Percentiles rank a stretch among this genome's conserved stretches.
Conservation (phyloP, 1,140 invertebrate species). For the Atopsyche davidsoni region DNA sequence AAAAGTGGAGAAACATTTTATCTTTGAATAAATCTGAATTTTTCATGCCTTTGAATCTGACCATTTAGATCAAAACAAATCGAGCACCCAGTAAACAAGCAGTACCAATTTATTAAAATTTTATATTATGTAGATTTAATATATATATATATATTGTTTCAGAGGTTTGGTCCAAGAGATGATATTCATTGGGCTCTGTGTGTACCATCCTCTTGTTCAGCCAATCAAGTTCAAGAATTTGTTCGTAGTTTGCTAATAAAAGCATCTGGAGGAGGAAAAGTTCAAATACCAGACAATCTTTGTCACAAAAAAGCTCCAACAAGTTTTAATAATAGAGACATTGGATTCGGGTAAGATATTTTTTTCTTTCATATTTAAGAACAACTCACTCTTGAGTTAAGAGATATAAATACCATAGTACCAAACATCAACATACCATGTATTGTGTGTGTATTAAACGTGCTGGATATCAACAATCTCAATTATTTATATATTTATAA, state of each 20-base stretch:
- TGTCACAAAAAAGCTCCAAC: conserved; percentile 47
- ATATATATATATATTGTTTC: conserved; percentile 18
- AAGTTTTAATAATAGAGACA: conserved; percentile 42
- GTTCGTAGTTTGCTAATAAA: conserved; percentile 46
- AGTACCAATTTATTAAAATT: not conserved
- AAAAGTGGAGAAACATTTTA: too few relatives aligned
- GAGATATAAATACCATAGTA: too few relatives aligned
- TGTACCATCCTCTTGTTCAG: conserved; percentile 52
- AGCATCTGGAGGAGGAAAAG: conserved; percentile 44
- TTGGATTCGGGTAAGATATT: conserved; percentile 52
- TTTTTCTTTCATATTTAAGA: too few relatives aligned
- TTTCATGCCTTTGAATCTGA: too few relatives aligned
- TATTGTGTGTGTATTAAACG: too few relatives aligned
- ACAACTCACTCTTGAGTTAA: too few relatives aligned
- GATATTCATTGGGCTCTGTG: conserved; percentile 58
- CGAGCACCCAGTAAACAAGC: too few relatives aligned
- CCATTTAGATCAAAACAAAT: too few relatives aligned
- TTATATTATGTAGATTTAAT: not conserved
- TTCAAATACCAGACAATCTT: conserved; percentile 42
- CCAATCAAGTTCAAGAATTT: conserved; percentile 47
- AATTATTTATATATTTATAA: too few relatives aligned
- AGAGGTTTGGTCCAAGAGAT: conserved; percentile 41
- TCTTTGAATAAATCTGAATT: too few relatives aligned
- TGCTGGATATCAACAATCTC: too few relatives aligned
- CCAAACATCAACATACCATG: too few relatives aligned